Percentiles rank a stretch among this genome's conserved stretches.
Evolutionary conservation across 2,113 vertebrate species (phyloP).

Genomic region (Myotis yumanensis): DNA sequence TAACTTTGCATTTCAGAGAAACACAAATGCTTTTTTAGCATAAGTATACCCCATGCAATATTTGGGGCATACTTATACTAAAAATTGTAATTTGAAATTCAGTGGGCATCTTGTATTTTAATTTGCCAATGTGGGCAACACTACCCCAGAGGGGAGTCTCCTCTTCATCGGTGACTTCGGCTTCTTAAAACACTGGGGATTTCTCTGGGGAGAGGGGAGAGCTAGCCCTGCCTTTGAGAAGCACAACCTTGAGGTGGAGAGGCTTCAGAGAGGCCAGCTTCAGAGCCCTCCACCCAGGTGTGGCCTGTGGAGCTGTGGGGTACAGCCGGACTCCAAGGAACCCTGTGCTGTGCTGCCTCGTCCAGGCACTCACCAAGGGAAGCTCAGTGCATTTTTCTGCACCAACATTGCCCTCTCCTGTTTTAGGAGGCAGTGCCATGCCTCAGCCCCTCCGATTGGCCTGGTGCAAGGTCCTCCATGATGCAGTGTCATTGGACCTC

Average conservation of each 20-base stretch:
- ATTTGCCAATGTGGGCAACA: neutral
- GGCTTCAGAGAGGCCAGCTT: neutral
- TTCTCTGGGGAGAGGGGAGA: neutral
- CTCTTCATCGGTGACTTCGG: neutral
- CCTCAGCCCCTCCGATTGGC: neutral
- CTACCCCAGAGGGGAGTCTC: neutral
- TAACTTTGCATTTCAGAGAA: neutral
- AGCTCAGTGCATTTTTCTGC: neutral
- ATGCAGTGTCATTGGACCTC: neutral
- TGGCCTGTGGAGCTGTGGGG: neutral
- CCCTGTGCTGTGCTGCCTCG: accelerated
- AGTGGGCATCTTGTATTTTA: neutral
- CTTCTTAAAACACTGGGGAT: neutral
- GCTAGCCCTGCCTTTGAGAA: neutral
- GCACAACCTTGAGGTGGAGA: neutral
- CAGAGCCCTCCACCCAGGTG: neutral
- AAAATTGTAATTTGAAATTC: neutral
- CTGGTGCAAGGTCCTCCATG: neutral
- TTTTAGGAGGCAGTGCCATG: neutral
- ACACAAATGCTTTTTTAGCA: neutral
- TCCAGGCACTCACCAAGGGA: neutral
- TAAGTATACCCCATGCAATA: neutral
- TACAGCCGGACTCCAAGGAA: neutral
- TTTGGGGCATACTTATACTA: neutral
- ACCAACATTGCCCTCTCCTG: neutral